phyloP scores from a whole-genome alignment of 92 coral and sea anemone genomes.

The Epizoanthus illoricatus region DNA sequence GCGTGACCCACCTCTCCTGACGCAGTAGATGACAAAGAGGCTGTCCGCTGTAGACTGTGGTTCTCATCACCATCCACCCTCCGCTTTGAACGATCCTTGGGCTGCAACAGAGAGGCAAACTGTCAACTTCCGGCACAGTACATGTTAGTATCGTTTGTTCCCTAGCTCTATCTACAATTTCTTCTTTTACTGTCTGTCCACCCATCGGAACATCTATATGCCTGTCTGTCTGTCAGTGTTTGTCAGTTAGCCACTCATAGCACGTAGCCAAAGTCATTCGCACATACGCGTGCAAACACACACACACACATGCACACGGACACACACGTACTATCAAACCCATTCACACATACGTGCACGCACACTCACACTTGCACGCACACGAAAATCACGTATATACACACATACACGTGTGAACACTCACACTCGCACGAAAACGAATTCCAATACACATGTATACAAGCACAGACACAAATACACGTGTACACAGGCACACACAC shows the following conservation, averaged over 20 bases:
- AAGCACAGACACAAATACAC: neutral
- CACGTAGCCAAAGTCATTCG: too few species aligned
- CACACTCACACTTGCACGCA: neutral
- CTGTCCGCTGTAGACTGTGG: slow-evolving; percentile 38
- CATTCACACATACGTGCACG: too few species aligned
- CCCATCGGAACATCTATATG: neutral
- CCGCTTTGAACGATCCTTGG: slow-evolving; percentile 52
- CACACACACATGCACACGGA: neutral
- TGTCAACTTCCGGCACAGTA: neutral
- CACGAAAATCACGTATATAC: neutral
- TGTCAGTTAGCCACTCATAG: too few species aligned
- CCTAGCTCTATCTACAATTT: neutral
- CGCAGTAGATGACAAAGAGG: slow-evolving; percentile 67
- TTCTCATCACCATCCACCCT: slow-evolving; percentile 36
- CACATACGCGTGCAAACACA: too few species aligned
- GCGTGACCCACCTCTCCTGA: slow-evolving; percentile 59
- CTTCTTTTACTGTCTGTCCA: neutral
- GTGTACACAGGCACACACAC: neutral
- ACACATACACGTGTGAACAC: too few species aligned
- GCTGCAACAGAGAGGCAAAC: slow-evolving; percentile 24
- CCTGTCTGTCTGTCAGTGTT: neutral
- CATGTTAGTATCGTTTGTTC: neutral
- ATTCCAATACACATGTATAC: neutral
- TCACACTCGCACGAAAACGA: too few species aligned
- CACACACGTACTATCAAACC: neutral